Conservation (phyloP, 2,797 vertebrate genomes). For the Cuniculus paca region DNA sequence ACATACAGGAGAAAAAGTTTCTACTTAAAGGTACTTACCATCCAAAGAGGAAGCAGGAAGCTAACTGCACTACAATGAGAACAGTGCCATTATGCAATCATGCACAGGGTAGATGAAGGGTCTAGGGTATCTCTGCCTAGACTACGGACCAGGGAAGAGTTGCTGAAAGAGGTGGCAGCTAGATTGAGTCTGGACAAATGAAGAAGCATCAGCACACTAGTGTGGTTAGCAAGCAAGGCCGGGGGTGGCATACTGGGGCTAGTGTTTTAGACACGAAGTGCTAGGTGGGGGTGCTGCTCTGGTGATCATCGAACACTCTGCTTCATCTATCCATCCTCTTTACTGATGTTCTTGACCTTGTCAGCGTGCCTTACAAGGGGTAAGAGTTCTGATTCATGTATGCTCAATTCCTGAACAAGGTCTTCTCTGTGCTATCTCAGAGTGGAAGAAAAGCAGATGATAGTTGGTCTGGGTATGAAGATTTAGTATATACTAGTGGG, state of each 20-base stretch:
- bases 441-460: not conserved
- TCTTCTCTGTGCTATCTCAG: not conserved
- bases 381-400: not conserved
- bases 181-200: not conserved
- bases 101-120: not conserved
- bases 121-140: not conserved
- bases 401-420: not conserved
- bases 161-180: not conserved
- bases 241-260: not conserved
- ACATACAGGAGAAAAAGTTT: not conserved
- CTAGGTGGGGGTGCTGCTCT: accelerated
- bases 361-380: not conserved
- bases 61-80: not conserved
- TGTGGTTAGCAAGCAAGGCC: not conserved
- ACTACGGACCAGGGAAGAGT: not conserved
- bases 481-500: not conserved
- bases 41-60: not conserved
- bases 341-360: not conserved
- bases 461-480: not conserved
- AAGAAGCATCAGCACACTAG: not conserved
- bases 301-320: not conserved
- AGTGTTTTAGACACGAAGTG: not conserved
- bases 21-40: not conserved
- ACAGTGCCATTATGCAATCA: not conserved
- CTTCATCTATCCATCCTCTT: not conserved